Percentiles rank a stretch among this genome's conserved stretches.
phyloP scores from a whole-genome alignment of 2,797 vertebrate species.

The Xiphorhynchus erythropygius region DNA sequence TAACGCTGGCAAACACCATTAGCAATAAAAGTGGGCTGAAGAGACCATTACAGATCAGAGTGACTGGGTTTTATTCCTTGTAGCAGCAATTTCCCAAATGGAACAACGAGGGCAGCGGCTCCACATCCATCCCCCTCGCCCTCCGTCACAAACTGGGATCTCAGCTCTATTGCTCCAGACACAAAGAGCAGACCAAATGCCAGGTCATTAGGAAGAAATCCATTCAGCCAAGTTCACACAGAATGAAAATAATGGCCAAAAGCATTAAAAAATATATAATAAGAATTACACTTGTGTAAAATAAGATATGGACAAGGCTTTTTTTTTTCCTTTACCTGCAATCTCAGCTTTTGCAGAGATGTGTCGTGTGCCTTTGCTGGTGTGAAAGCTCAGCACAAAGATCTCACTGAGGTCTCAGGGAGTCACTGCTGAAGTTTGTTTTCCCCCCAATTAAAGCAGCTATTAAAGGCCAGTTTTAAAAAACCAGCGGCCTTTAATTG shows the following conservation, averaged over 20 bases:
- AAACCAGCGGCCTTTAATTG: constrained; percentile 57
- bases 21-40: constrained; percentile 34
- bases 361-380: not conserved
- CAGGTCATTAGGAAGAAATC: not conserved
- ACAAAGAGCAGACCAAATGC: constrained; percentile 16
- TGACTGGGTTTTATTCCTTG: not conserved
- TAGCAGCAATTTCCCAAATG: constrained; percentile 4
- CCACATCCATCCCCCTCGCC: not conserved
- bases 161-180: not conserved
- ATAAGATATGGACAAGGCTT: not conserved
- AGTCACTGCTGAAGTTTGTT: constrained; percentile 61
- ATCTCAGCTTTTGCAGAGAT: constrained; percentile 15
- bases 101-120: not conserved
- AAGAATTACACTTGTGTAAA: not conserved
- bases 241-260: constrained; percentile 3
- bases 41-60: constrained; percentile 22
- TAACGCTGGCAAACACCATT: not conserved
- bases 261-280: not conserved
- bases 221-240: constrained; percentile 15
- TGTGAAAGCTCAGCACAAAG: constrained; percentile 6
- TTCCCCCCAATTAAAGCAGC: constrained; percentile 68
- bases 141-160: not conserved
- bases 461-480: constrained; percentile 55
- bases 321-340: not conserved
- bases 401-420: constrained; percentile 23